Evolutionary conservation across 2,113 vertebrate species (phyloP), one percentile per base, ranked within the genome.

Genomic region (Stegostoma tigrinum): DNA sequence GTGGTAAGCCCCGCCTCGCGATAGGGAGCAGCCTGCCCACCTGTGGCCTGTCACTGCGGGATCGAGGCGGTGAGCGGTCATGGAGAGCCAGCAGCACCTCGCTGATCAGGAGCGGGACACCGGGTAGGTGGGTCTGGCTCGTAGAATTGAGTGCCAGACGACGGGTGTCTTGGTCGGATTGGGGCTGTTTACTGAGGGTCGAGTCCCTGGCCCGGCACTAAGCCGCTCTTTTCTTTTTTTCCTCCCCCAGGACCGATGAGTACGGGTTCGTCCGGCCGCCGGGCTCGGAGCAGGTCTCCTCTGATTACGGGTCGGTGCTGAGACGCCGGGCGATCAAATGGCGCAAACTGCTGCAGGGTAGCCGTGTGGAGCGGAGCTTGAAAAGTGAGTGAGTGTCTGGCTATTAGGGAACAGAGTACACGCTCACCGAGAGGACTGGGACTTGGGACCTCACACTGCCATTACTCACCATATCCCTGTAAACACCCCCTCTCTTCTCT

Each of bases 291-390:
- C 67, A 70, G 38, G 42, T 94, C 23, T 94, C 93, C 23, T 94
- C 93, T 0, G 45, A 75, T 72, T 95, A 95, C 68, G 64, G 45
- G 24, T 23, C 67, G 23, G 94, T 95, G 21, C 94, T 95, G 67
- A 95, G 12, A 45, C 67, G 94, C 42, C 38, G 94, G 42, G 94
- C 94, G 10, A 72, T 75, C 67, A 95, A 95, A 70, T 95, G 94
- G 94, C 68, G 67, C 94, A 95, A 95, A 75, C 67, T 95, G 23
- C 12, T 95, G 94, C 94, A 95, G 94, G 2, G 68, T 23, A 95
- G 94, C 68, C 38, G 68, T 0, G 38, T 95, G 94, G 24, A 95
- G 68, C 67, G 68, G 67, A 95, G 94, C 94, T 14, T 95, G 94
- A 95, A 30, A 95, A 68, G 94, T 95, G 67, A 95, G 94, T 45